Evolutionary conservation across 1,140 invertebrate genomes (phyloP).

Genomic region (Copidosoma floridanum): DNA sequence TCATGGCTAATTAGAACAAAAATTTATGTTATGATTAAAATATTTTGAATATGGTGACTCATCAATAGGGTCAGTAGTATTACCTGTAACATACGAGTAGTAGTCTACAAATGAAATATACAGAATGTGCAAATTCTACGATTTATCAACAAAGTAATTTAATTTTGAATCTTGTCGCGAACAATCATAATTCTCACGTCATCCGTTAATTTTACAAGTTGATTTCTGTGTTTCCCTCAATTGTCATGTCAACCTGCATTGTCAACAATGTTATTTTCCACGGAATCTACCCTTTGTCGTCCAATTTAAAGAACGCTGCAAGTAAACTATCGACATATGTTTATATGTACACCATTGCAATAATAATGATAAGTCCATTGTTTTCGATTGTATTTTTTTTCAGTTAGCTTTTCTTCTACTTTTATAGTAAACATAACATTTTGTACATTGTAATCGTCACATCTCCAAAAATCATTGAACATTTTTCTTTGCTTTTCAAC

Average conservation of each 20-base stretch:
- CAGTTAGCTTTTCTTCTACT: not conserved
- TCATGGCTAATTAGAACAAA: not conserved
- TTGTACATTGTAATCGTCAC: not conserved
- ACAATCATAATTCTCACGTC: no score
- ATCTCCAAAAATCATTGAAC: not conserved
- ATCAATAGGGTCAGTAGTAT: not conserved
- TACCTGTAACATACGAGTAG: not conserved
- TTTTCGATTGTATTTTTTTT: not conserved
- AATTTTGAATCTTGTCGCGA: not conserved
- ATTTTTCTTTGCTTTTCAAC: not conserved
- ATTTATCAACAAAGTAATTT: not conserved
- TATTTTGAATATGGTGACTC: conserved; percentile 5
- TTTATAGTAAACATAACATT: not conserved
- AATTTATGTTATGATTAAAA: conserved; percentile 2
- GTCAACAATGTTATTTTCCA: no score
- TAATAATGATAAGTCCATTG: not conserved
- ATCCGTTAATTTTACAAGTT: not conserved
- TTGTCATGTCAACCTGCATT: no score
- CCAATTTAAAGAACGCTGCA: no score
- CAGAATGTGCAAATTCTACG: not conserved
- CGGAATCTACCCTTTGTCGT: no score
- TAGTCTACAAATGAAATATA: not conserved
- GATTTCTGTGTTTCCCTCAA: not conserved
- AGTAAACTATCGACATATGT: no score
- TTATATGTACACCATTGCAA: not conserved